Conservation (phyloP, 2,797 vertebrate genomes). For the Xyrichtys novacula region DNA sequence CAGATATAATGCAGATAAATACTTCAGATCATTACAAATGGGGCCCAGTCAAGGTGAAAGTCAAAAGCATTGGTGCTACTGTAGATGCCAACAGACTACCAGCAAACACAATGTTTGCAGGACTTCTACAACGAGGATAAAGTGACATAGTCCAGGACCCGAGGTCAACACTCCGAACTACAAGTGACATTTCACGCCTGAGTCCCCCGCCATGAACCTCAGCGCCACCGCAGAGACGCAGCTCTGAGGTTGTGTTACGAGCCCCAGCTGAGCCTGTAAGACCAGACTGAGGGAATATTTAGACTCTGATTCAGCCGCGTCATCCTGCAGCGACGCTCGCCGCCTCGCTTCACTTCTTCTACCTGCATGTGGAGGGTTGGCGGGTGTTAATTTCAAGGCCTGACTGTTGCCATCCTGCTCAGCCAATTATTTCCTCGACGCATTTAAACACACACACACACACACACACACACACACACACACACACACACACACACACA, state of each 20-base stretch:
- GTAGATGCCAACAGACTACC: too few relatives aligned
- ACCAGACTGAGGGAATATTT: conserved; percentile 31
- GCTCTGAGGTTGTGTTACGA: background rate
- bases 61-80: too few relatives aligned
- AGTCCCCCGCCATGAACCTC: background rate
- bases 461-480: conserved; percentile 6
- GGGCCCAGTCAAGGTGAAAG: too few relatives aligned
- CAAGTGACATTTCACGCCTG: background rate
- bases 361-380: conserved; percentile 50
- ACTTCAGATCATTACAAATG: too few relatives aligned
- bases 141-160: too few relatives aligned
- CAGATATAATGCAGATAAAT: too few relatives aligned
- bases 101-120: too few relatives aligned
- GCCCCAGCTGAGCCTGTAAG: background rate
- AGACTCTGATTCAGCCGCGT: conserved; percentile 29
- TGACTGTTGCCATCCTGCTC: conserved; percentile 36
- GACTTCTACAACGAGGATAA: too few relatives aligned
- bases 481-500: conserved; percentile 8
- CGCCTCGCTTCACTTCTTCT: conserved; percentile 7
- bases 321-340: background rate
- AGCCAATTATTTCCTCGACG: conserved; percentile 21
- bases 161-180: background rate
- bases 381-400: conserved; percentile 44
- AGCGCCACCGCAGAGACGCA: background rate
- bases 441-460: conserved; percentile 40